These are phyloP conservation scores for Saimiri boliviensis DNA, from an alignment of 2,113 vertebrate genomes.

Conservation along the genomic window DNA sequence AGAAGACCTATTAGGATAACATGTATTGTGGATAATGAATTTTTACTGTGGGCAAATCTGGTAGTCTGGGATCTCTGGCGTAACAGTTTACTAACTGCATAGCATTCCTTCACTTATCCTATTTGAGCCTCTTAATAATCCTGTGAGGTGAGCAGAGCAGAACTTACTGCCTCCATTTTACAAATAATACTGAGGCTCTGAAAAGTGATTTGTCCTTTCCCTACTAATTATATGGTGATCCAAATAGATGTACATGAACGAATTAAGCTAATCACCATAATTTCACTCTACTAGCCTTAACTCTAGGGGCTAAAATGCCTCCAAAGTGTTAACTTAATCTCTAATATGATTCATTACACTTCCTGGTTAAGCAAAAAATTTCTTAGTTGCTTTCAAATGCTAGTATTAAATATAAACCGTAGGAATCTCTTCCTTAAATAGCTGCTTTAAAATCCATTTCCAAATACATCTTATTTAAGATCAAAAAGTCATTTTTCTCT, in stretches of 20 bases:
- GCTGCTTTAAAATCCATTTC: slow-evolving; percentile 1
- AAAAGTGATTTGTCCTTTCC: background rate
- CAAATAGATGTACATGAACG: background rate
- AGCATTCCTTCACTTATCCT: background rate
- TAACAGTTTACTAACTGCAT: background rate
- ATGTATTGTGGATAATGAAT: background rate
- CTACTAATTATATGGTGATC: background rate
- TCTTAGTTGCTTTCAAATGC: background rate
- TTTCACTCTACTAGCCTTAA: background rate
- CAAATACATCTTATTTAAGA: background rate
- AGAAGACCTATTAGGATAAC: background rate
- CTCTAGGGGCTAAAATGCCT: background rate
- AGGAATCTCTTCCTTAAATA: background rate
- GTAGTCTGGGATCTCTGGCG: background rate
- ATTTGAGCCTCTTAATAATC: background rate
- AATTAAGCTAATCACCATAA: background rate
- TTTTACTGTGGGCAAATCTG: background rate
- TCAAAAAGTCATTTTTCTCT: background rate
- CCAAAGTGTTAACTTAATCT: background rate
- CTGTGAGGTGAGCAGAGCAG: background rate
- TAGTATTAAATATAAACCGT: background rate
- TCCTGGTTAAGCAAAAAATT: background rate
- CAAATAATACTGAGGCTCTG: background rate
- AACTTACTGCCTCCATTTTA: background rate
- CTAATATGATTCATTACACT: background rate